Evolutionary conservation across 2,888 invertebrate genomes (phyloP).

Genomic region (Quadroppia sp.): DNA sequence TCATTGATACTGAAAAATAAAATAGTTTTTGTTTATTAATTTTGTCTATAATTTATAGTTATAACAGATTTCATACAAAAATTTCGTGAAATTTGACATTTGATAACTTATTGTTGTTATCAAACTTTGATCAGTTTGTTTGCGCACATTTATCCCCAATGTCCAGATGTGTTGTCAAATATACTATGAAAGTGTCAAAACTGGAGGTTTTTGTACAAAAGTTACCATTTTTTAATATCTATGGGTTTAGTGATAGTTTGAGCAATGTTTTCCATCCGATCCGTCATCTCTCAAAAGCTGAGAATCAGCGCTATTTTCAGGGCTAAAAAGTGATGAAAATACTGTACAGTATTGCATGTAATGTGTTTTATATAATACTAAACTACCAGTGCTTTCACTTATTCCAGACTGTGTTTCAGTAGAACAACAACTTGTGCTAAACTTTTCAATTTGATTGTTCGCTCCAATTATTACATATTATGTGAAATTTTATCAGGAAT

Average conservation of each 20-base stretch:
- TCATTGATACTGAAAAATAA: no score
- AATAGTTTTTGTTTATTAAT: no score
- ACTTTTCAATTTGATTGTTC: not conserved
- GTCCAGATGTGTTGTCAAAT: conserved; percentile 20
- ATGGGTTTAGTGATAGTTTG: not conserved
- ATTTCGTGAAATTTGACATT: not conserved
- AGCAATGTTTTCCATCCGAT: not conserved
- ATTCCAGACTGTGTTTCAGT: no score
- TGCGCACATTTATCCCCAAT: not conserved
- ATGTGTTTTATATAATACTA: no score
- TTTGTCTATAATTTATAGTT: no score
- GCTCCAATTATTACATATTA: not conserved
- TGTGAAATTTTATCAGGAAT: not conserved
- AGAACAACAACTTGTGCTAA: not conserved
- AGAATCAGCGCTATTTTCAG: not conserved
- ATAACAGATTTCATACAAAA: not conserved
- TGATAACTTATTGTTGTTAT: conserved; percentile 1
- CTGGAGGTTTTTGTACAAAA: not conserved
- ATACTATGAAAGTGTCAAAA: conserved; percentile 6
- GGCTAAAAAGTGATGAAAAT: not conserved
- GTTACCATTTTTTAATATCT: conserved; percentile 7
- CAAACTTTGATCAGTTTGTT: not conserved
- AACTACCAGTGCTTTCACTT: no score
- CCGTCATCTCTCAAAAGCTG: conserved; percentile 6
- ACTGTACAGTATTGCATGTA: not conserved